Base-by-base conservation (phyloP, 2,888 invertebrate genomes). In the Syritta pipiens region DNA sequence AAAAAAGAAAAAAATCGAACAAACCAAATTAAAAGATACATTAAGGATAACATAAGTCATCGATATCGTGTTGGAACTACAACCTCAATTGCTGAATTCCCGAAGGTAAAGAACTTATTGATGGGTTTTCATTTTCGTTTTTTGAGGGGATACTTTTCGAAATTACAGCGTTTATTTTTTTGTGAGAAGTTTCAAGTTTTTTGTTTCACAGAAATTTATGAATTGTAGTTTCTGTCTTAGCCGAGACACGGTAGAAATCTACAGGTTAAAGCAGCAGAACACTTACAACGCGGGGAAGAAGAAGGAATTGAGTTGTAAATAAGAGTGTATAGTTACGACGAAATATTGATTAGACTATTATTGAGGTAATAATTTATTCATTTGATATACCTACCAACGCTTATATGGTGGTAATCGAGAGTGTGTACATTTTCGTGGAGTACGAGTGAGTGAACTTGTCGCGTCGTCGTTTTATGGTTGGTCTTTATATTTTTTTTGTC, bases 311-410 rank as follows among this genome's bases (percentile, higher is more conserved):
- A 63, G 59, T 57, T 28, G 63, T 77, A 67, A 53, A 59, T 55
- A 57, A 26, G 14, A 37, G 44, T 40, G 48, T 77, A n/a, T n/a
- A 60, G 71, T 77, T 77, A 77, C 65, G 42, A 55, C 53, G 40
- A 77, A 67, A 60, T 77, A 77, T 77, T 77, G 77, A 77, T 77
- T 77, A 60, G 72, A 60, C 72, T 77, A 77, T 77, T 77, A 77
- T 77, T 72, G 65, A 72, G 72, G 72, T 72, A 72, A 77, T 77
- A 40, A 72, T 65, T 77, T 72, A 77, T 77, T 77, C 48, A 77
- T 17, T 48, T 60, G 53, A 60, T 65, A 60, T 49, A 49, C 49
- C 12, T 35, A 24, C 32, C 9, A 14, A 17, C 17, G 17, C 17
- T 3, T 17, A 37, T 3, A 37, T 17, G 37, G 37, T 53, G 53